These are phyloP conservation scores for Protodeltote pygarga DNA, from an alignment of 2,888 invertebrate species.

Conservation along the genomic window DNA sequence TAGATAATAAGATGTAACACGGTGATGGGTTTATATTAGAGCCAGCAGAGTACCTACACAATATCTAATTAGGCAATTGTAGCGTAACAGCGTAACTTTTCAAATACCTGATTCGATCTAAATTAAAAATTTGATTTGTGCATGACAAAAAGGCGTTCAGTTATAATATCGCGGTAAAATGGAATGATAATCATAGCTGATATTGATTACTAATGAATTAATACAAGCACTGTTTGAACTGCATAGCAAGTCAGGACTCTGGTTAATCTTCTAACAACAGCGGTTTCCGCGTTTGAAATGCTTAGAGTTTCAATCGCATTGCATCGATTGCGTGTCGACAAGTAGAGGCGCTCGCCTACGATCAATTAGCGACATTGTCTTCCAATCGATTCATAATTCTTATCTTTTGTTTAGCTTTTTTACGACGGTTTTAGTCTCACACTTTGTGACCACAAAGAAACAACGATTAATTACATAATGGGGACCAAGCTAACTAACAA, in stretches of 20 bases:
- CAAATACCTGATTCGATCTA: background rate
- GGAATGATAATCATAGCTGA: conserved; percentile 34
- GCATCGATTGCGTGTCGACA: conserved; percentile 47
- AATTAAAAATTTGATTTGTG: conserved; percentile 8
- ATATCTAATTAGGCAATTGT: conserved; percentile 10
- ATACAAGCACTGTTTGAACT: conserved; percentile 27
- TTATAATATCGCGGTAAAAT: conserved; percentile 26
- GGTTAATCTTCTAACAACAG: conserved; percentile 33
- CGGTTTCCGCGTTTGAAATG: conserved; percentile 41
- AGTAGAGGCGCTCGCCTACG: conserved; percentile 57
- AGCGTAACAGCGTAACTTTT: conserved; percentile 22
- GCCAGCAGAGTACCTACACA: conserved; percentile 11
- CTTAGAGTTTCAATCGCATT: conserved; percentile 32
- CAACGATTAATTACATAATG: conserved; percentile 36
- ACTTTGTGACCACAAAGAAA: conserved; percentile 37
- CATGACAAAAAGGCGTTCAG: conserved; percentile 19
- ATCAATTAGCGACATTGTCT: conserved; percentile 78
- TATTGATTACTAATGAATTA: conserved; percentile 38
- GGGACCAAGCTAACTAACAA: conserved; percentile 35
- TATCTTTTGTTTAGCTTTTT: conserved; percentile 64
- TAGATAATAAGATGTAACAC: conserved; percentile 38
- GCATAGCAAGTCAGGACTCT: conserved; percentile 31
- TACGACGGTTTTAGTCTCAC: conserved; percentile 38
- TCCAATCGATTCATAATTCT: conserved; percentile 62
- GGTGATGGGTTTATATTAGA: conserved; percentile 42